Evolutionary conservation across 2,113 vertebrate species (phyloP).

Genomic region (Syngnathus floridae): DNA sequence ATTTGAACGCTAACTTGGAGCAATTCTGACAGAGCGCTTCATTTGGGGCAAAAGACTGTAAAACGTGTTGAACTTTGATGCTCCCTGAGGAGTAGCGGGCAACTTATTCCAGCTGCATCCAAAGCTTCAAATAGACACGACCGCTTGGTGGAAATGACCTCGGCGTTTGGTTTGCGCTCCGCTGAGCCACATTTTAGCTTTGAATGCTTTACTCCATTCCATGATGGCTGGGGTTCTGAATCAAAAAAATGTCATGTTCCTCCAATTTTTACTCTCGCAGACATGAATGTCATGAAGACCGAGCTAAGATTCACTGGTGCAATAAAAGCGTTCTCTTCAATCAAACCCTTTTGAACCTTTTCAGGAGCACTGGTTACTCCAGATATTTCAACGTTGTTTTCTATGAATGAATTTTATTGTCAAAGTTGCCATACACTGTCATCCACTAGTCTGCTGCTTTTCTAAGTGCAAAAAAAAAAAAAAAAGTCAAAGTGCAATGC

Average conservation of each 20-base stretch:
- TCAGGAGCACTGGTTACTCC: too few species aligned
- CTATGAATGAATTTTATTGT: too few species aligned
- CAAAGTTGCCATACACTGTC: too few species aligned
- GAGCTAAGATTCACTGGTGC: not conserved
- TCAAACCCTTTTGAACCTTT: not conserved
- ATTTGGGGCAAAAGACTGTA: constrained; percentile 28
- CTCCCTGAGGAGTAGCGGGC: constrained; percentile 21
- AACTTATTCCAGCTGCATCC: constrained; percentile 14
- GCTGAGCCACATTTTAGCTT: not conserved
- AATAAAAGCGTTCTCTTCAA: not conserved
- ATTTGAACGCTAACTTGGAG: constrained; percentile 5
- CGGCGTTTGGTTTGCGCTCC: not conserved
- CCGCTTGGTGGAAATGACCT: not conserved
- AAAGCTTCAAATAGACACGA: not conserved
- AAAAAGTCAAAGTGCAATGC: too few species aligned
- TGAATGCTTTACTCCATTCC: not conserved
- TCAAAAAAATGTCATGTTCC: not conserved
- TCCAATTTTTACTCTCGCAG: not conserved
- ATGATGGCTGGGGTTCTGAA: not conserved
- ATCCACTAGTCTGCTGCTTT: too few species aligned
- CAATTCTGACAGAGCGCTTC: constrained; percentile 25
- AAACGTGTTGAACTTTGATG: constrained; percentile 23
- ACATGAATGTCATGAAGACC: not conserved
- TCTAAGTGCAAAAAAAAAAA: too few species aligned
- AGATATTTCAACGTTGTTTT: too few species aligned